Base-by-base conservation (phyloP, 2,113 vertebrate genomes). In the Nestor notabilis region DNA sequence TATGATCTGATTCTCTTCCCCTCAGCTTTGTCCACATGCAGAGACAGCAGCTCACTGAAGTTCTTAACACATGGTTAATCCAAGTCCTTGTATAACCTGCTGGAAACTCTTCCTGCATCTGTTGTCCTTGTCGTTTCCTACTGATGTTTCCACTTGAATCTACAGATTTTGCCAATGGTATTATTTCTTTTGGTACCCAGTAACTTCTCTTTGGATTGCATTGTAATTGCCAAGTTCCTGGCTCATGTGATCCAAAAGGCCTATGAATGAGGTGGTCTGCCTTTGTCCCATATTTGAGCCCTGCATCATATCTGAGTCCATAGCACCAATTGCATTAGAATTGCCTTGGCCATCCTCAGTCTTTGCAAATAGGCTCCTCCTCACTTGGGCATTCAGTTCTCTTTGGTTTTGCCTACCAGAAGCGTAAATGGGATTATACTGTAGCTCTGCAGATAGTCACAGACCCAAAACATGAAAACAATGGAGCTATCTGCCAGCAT, bases 61-160 rank as follows among this genome's bases (percentile, higher is more conserved):
- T 37, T 76, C 55, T 78, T 50, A 2, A 1, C 0, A 1, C 0
- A 1, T 7, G 58, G 53, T 21, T 43, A 43, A 88, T 9, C 49
- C 76, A 86, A 17, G 7, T 28, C 55, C 41, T 60, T 69, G 24
- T 35, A 66, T 52, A 33, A 33, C 13, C 61, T 80, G 47, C 63
- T 89, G 68, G 53, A 33, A 90, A 10, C 37, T 44, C 11, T 29
- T 80, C 17, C 61, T 46, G 47, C 61, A 24, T 33, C 63, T 61
- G 2, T 5, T 24, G 14, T 8, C 27, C 21, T 21, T 31, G 39
- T 41, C 2, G 0, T 39, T 71, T 79, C 8, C 17, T 5, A 2
- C 33, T 23, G 27, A 29, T 14, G 5, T 35, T 61, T 61, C 49
- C 53, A 28, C 52, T 33, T 20, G 2, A 19, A 47, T 27, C 25